Evolutionary conservation across 2,113 vertebrate species (phyloP), one percentile per base, ranked within the genome.

Genomic region (Corydoras maculifer): DNA sequence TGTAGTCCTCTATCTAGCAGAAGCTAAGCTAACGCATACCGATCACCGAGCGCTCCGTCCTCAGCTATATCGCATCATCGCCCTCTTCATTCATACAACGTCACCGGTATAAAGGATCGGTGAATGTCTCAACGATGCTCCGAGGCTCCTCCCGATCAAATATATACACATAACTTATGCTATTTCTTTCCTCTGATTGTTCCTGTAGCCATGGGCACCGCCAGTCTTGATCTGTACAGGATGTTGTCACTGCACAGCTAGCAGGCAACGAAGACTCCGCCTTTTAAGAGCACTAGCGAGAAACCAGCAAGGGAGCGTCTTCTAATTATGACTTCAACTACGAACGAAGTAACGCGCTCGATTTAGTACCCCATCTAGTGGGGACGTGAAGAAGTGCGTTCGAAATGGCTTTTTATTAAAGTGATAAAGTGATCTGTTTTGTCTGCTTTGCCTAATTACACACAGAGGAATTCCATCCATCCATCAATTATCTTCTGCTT

Each of bases 131-230:
- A 2, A 43, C 35, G 35, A 43, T 43, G 35, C 35, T 43, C 35
- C 35, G 58, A 51, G 35, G 11, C 70, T 85, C 84, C 79, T 82
- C 65, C 35, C 71, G 72, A 66, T 62, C 29, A 32, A 50, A 29
- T 54, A 74, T 81, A 81, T 82, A 74, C 78, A 77, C 76, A 68
- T 51, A 60, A 75, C 68, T 72, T 68, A 68, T 62, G 82, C 84
- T 73, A 86, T 82, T n/a, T 14, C 54, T 57, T 30, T 9, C 14
- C 58, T 68, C 67, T 29, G 15, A 50, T 55, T 75, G 0, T 12
- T 50, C 67, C 69, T 49, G 67, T 32, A 65, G 57, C 65, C 49
- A 18, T 73, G 59, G 64, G 50, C 70, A 75, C 62, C 75, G 60
- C 66, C 67, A 74, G 43, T 49, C 64, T 60, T 15, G 35, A 25